Evolutionary conservation across 2,888 invertebrate genomes (phyloP), one percentile per base, ranked within the genome.

Genomic region (Heliconius hortense): DNA sequence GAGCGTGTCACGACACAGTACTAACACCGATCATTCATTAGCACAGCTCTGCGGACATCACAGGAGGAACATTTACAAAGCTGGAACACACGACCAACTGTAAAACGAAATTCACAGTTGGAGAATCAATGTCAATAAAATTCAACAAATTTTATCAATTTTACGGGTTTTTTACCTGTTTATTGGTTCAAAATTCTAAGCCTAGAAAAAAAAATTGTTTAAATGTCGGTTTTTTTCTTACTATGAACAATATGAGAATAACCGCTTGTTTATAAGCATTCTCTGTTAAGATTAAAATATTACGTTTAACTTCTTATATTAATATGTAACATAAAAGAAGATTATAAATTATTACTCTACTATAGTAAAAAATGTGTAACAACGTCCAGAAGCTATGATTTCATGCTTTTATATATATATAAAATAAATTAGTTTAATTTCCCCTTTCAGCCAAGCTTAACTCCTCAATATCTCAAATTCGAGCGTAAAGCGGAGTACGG

Each of bases 1-100:
- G 43, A 73, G 64, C 69, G 15, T 75, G 72, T 70, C 72, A 69
- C 62, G 63, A 31, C 56, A 63, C 72, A 68, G 73, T 67, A 76
- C 77, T 77, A 77, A 79, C 75, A 79, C 67, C 62, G 74, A 78
- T 79, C 78, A 78, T 76, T 78, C 78, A 79, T 79, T 79, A 78
- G 68, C 67, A 56, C 43, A 68, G 73, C 67, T 75, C 72, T 66
- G 70, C 56, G 70, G 63, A 74, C 69, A 70, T 75, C 74, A 48
- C 72, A 73, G 69, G 62, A 59, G 56, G 69, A 31, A 76, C 67
- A 70, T 77, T 77, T 76, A 72, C 75, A 76, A 76, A 77, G 56
- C 69, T 75, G 15, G 64, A 69, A 69, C 39, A 64, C 35, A 74
- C 48, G 63, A 31, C 64, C 18, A 31, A 24, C 28, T 66, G 59